Conservation (phyloP, 2,797 vertebrate species). For the Paedocypris micromegethes region DNA sequence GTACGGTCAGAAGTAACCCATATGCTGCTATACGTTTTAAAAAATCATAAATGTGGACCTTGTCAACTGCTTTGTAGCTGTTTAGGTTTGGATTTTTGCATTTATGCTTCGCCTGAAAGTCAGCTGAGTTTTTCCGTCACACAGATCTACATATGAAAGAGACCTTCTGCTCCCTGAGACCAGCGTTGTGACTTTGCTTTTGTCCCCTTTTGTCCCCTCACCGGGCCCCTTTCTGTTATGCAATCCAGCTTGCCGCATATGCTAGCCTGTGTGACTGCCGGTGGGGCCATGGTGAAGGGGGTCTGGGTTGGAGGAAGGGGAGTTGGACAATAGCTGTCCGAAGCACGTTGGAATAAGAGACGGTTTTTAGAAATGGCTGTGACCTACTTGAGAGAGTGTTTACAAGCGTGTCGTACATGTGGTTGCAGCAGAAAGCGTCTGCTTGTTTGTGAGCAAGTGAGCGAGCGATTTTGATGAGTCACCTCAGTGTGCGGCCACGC, state of each 20-base stretch:
- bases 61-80: constrained; percentile 24
- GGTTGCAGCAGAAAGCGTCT: neutral
- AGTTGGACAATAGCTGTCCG: constrained; percentile 45
- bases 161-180: constrained; percentile 55
- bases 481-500: neutral
- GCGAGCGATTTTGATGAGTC: constrained; percentile 30
- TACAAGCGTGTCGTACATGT: constrained; percentile 29
- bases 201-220: constrained; percentile 47
- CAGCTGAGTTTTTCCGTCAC: constrained; percentile 36
- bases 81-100: constrained; percentile 9
- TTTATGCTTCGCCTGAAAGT: constrained; percentile 19
- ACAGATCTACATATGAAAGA: constrained; percentile 68
- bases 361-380: constrained; percentile 54
- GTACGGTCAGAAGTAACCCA: no score
- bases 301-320: constrained; percentile 16
- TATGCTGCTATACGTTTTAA: neutral
- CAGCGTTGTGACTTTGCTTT: constrained; percentile 41
- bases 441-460: constrained; percentile 3
- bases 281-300: constrained; percentile 25
- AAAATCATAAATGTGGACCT: neutral
- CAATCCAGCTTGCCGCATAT: constrained; percentile 43
- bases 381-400: constrained; percentile 65
- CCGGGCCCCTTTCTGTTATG: constrained; percentile 50
- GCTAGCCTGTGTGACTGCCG: constrained; percentile 9
- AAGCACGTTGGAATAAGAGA: constrained; percentile 48